These are phyloP conservation scores for Homarus americanus DNA, from an alignment of 1,140 invertebrate species.

Conservation along the genomic window DNA sequence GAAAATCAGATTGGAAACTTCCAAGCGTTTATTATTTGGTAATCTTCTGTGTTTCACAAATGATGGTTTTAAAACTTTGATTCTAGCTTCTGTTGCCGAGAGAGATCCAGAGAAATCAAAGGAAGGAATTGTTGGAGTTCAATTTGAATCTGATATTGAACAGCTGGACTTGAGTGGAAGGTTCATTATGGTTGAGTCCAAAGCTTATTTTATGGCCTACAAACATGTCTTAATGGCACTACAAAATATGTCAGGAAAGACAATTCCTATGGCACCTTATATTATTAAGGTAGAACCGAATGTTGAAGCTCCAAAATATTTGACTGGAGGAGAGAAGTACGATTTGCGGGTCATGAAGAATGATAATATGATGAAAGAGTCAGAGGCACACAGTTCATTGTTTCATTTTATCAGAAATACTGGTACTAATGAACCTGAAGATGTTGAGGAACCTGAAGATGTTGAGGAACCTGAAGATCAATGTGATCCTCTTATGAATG, in stretches of 20 bases:
- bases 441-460: conserved; percentile 74
- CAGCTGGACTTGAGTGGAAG: conserved; percentile 70
- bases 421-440: conserved; percentile 66
- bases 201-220: conserved; percentile 80
- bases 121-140: conserved; percentile 80
- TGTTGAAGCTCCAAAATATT: conserved; percentile 56
- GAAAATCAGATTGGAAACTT: conserved; percentile 73
- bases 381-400: conserved; percentile 37
- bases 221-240: conserved; percentile 78
- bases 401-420: background rate
- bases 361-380: conserved; percentile 41
- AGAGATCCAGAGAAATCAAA: conserved; percentile 79
- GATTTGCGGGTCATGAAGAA: conserved; percentile 51
- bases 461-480: conserved; percentile 42
- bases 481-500: conserved; percentile 75
- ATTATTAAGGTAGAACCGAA: conserved; percentile 74
- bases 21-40: conserved; percentile 85
- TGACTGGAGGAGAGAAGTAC: conserved; percentile 56
- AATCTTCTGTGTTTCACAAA: conserved; percentile 85
- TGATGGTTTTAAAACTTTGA: conserved; percentile 84
- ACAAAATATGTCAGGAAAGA: conserved; percentile 76
- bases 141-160: conserved; percentile 78
- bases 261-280: conserved; percentile 78
- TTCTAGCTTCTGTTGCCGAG: conserved; percentile 84
- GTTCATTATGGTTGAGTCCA: conserved; percentile 79